These are phyloP conservation scores for Hyposoter didymator DNA, from an alignment of 2,888 invertebrate species.

Conservation along the genomic window DNA sequence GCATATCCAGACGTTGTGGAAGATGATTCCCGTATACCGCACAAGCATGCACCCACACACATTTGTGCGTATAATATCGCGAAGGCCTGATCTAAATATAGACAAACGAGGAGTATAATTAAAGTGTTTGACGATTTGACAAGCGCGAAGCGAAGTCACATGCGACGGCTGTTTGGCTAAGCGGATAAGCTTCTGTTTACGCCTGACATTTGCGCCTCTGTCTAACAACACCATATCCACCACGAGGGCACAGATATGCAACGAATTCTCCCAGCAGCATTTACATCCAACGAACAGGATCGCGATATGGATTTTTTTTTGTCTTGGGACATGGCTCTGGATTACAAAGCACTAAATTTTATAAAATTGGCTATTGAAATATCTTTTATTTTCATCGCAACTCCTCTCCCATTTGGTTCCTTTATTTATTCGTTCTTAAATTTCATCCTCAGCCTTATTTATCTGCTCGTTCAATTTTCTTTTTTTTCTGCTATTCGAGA, in stretches of 20 bases:
- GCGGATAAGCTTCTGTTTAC: conserved; percentile 76
- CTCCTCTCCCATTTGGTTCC: neutral
- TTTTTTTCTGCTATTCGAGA: neutral
- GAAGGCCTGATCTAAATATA: conserved; percentile 76
- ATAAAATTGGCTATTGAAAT: no score
- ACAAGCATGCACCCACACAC: conserved; percentile 24
- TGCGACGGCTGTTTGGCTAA: conserved; percentile 73
- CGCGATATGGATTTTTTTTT: neutral
- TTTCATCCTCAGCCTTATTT: neutral
- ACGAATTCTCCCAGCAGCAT: conserved; percentile 22
- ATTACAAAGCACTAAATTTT: neutral
- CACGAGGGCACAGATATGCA: conserved; percentile 26
- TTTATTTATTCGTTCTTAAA: neutral
- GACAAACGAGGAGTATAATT: conserved; percentile 74
- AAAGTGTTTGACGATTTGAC: conserved; percentile 79
- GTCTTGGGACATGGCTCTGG: neutral
- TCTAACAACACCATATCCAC: conserved; percentile 39
- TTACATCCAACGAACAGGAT: neutral
- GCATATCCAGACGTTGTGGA: neutral
- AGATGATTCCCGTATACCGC: conserved; percentile 12
- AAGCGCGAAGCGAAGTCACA: conserved; percentile 77
- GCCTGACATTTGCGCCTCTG: conserved; percentile 71
- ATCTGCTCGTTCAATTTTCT: neutral
- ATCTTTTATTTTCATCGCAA: no score
- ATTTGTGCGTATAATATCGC: conserved; percentile 57